Evolutionary conservation across 1,140 invertebrate genomes (phyloP), one percentile per base, ranked within the genome.

Genomic region (Trachymyrmex septentrionalis): DNA sequence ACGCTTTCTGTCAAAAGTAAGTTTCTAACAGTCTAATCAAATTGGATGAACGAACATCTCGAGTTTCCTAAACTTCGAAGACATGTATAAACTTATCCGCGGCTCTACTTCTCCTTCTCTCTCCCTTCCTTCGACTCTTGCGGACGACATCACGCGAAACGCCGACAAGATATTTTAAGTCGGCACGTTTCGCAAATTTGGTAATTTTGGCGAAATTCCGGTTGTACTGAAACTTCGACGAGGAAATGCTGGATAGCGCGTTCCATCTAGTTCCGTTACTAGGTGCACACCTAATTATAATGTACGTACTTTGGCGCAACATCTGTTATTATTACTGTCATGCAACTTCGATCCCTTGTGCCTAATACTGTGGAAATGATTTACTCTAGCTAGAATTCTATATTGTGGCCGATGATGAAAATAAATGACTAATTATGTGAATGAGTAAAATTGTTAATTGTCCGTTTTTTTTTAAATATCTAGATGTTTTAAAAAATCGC

Each of bases 21-120:
- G 73, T 85, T 85, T 50, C 59, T 34, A 85, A 85, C 82, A 64
- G 75, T 85, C 75, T 85, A 85, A 85, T 85, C 75, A 90, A 90
- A 90, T 90, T 90, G 89, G 76, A 85, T 66, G 76, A 90, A 90
- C 88, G 86, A 87, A 90, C 88, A 81, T 85, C 59, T 81, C 81
- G 69, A 85, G 55, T 84, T 85, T 55, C 82, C 82, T 76, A 85
- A 85, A 85, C 82, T 85, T 61, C 50, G 34, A 85, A 85, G 82
- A 85, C 82, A 61, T 85, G 82, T 78, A 85, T 78, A 85, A 85
- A 85, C 82, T 85, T 78, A 85, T 85, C 24, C 82, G 59, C 57
- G 73, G 61, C 16, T 78, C 73, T 53, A 16, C 24, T 50, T 14
- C 48, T 27, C 9, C 55, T 34, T 3, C 4, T 24, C 27, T 27